phyloP scores from a whole-genome alignment of 2,888 invertebrate genomes.

The Apotomis betuletana region DNA sequence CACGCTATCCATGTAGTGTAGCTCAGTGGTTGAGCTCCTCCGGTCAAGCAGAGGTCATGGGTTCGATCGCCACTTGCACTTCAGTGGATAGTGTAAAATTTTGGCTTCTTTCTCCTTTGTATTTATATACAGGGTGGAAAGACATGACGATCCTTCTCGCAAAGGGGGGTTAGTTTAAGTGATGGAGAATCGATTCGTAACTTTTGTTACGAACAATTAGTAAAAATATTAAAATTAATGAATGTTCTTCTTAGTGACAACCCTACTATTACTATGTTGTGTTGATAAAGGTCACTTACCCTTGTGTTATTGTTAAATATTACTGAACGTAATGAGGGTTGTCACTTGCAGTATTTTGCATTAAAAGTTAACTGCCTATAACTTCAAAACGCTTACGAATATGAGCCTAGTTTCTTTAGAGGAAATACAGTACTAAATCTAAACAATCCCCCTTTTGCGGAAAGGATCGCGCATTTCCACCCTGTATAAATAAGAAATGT shows the following conservation, averaged over 20 bases:
- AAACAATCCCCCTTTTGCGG: not conserved
- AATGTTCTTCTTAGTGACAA: not conserved
- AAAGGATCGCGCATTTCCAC: not conserved
- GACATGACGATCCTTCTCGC: too few relatives aligned
- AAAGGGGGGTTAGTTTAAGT: too few relatives aligned
- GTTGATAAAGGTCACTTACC: too few relatives aligned
- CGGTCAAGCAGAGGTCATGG: too few relatives aligned
- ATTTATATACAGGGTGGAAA: not conserved
- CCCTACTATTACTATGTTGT: not conserved
- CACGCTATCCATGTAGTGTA: too few relatives aligned
- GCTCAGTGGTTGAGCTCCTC: too few relatives aligned
- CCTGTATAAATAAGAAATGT: not conserved
- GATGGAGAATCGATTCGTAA: too few relatives aligned
- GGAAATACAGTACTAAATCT: slow-evolving; percentile 3
- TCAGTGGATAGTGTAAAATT: too few relatives aligned
- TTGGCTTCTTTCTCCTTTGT: too few relatives aligned
- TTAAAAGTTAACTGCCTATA: slow-evolving; percentile 10
- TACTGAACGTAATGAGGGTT: not conserved
- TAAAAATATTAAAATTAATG: slow-evolving; percentile 1
- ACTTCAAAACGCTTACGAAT: slow-evolving; percentile 10
- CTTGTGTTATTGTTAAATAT: too few relatives aligned
- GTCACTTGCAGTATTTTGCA: slow-evolving; percentile 14
- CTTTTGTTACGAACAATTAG: not conserved
- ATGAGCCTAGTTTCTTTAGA: slow-evolving; percentile 10
- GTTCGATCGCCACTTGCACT: too few relatives aligned